phyloP scores from a whole-genome alignment of 1,140 invertebrate genomes.

The Lasaia peninsularis region DNA sequence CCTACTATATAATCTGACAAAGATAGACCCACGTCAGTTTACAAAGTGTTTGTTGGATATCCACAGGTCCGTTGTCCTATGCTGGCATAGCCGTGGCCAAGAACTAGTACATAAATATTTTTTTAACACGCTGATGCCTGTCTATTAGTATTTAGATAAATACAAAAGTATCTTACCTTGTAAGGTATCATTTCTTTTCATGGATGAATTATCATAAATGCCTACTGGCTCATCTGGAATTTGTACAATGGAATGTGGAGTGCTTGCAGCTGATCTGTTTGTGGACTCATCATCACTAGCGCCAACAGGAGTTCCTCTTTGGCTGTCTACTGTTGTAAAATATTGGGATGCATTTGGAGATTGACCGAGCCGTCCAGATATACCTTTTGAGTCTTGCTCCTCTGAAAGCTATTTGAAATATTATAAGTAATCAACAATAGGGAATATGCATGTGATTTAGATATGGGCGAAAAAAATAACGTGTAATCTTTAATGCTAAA shows the following conservation, averaged over 20 bases:
- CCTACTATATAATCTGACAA: too few relatives aligned
- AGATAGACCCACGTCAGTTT: too few relatives aligned
- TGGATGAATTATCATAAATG: constrained; percentile 57
- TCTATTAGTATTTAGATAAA: not conserved
- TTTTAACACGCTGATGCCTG: not conserved
- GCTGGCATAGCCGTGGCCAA: too few relatives aligned
- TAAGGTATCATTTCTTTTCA: constrained; percentile 60
- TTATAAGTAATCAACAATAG: not conserved
- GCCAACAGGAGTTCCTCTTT: constrained; percentile 63
- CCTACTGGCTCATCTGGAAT: constrained; percentile 78
- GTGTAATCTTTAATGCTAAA: too few relatives aligned
- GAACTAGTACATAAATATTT: too few relatives aligned
- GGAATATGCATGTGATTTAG: too few relatives aligned
- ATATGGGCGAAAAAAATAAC: too few relatives aligned
- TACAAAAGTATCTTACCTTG: constrained; percentile 41
- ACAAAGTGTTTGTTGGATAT: too few relatives aligned
- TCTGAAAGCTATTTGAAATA: constrained; percentile 57
- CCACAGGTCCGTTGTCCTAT: too few relatives aligned
- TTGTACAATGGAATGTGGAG: constrained; percentile 84
- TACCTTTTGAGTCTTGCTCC: constrained; percentile 69
- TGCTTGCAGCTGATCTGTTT: constrained; percentile 62
- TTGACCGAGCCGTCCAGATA: constrained; percentile 52
- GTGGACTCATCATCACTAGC: constrained; percentile 75
- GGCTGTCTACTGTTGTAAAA: constrained; percentile 49
- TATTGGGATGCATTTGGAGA: constrained; percentile 57